Conservation (phyloP, 2,888 invertebrate species). For the Caenorhabditis sp. region DNA sequence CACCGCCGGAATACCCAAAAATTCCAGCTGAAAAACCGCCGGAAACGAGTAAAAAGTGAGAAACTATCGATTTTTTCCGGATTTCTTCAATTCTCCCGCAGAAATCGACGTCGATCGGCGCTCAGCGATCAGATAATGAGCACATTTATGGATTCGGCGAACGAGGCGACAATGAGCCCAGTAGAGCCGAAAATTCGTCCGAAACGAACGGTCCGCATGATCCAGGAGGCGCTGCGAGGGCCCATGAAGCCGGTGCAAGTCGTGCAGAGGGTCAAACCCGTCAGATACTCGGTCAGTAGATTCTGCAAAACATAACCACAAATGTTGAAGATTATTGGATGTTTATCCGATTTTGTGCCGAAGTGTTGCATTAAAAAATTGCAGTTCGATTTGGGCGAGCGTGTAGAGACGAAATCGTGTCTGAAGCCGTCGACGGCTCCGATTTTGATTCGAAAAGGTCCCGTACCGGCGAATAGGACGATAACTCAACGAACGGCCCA, state of each 20-base stretch:
- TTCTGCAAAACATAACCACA: background rate
- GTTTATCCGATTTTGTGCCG: background rate
- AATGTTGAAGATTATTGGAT: background rate
- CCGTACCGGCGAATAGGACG: background rate
- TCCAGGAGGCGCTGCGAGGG: background rate
- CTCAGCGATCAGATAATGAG: slow-evolving; percentile 8
- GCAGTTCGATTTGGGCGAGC: slow-evolving; percentile 47
- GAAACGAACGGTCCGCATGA: slow-evolving; percentile 2
- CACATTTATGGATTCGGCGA: slow-evolving; percentile 7
- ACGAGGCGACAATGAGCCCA: slow-evolving; percentile 20
- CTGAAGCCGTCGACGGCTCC: slow-evolving; percentile 5
- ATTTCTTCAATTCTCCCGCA: background rate
- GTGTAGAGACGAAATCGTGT: slow-evolving; percentile 22
- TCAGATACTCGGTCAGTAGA: slow-evolving; percentile 22
- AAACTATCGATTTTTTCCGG: too few species aligned
- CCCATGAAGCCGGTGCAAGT: background rate
- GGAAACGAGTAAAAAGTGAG: too few species aligned
- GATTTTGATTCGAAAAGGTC: background rate
- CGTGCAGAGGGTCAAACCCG: background rate
- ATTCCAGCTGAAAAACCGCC: too few species aligned
- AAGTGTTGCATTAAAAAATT: background rate
- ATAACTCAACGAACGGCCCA: slow-evolving; percentile 12
- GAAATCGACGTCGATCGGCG: slow-evolving; percentile 29
- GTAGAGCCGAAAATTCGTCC: slow-evolving; percentile 10
- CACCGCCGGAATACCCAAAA: too few species aligned